Evolutionary conservation across 2,888 invertebrate genomes (phyloP).

Genomic region (Chironomus riparius): DNA sequence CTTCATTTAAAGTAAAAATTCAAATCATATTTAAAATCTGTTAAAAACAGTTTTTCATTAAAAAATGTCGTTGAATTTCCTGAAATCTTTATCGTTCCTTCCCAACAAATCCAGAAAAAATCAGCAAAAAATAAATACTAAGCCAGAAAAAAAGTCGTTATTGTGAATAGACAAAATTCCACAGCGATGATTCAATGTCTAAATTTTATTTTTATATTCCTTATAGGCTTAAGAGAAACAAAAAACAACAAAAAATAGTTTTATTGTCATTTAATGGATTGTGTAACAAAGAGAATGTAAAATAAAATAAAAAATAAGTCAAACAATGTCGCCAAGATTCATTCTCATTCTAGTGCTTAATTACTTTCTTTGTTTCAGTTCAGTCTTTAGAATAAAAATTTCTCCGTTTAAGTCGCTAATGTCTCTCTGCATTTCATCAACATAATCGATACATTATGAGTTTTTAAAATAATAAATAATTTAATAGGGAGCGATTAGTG

Average conservation of each 20-base stretch:
- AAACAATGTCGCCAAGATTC: constrained; percentile 15
- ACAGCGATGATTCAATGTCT: constrained; percentile 11
- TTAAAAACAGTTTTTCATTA: no score
- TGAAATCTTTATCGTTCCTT: not conserved
- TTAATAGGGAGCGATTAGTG: no score
- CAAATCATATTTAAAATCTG: no score
- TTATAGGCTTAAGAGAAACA: not conserved
- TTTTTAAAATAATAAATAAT: no score
- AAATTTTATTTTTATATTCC: not conserved
- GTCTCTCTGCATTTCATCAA: no score
- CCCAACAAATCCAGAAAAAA: not conserved
- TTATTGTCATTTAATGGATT: constrained; percentile 22
- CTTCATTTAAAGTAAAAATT: no score
- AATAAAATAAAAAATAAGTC: constrained; percentile 20
- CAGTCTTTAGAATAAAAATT: no score
- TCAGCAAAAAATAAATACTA: not conserved
- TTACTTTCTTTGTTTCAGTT: not conserved
- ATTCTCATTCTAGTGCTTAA: not conserved
- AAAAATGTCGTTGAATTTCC: no score
- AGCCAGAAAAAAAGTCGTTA: not conserved
- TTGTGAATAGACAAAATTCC: constrained; percentile 12
- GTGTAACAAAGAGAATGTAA: constrained; percentile 6
- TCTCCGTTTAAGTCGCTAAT: no score
- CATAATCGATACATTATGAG: no score
- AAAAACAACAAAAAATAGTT: not conserved